Conservation (phyloP, 2,888 invertebrate species). For the Dermolepida albohirtum region DNA sequence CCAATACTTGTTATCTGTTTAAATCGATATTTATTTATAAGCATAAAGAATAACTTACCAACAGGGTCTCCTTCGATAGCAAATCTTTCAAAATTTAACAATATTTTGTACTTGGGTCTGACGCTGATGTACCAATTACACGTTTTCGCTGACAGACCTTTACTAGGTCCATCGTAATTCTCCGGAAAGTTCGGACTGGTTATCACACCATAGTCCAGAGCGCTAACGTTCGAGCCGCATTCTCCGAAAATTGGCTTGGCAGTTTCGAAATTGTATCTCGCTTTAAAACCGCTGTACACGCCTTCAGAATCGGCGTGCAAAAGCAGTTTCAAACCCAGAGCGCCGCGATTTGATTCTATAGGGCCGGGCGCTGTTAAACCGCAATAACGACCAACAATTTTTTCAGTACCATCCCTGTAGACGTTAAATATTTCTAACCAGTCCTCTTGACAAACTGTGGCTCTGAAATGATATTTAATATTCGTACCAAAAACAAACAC, state of each 20-base stretch:
- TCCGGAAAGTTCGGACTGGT: constrained; percentile 92
- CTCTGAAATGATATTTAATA: constrained; percentile 64
- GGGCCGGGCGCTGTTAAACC: constrained; percentile 93
- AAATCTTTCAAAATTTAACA: constrained; percentile 92
- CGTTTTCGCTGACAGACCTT: constrained; percentile 84
- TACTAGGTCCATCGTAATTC: constrained; percentile 87
- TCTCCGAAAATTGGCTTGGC: constrained; percentile 91
- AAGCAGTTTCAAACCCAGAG: constrained; percentile 87
- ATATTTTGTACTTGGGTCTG: constrained; percentile 85
- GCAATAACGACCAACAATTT: constrained; percentile 92
- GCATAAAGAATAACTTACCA: constrained; percentile 68
- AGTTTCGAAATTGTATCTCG: constrained; percentile 90
- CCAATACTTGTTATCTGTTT: not conserved
- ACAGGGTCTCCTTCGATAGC: constrained; percentile 93
- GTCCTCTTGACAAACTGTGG: constrained; percentile 87
- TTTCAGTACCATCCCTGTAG: constrained; percentile 84
- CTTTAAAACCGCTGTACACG: constrained; percentile 96
- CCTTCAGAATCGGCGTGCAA: constrained; percentile 89
- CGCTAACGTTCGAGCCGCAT: constrained; percentile 92
- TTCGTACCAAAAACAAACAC: too few species aligned
- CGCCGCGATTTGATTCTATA: constrained; percentile 90
- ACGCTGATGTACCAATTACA: constrained; percentile 98
- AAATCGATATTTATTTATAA: constrained; percentile 1
- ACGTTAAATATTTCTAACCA: constrained; percentile 95
- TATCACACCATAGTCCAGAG: constrained; percentile 84